Conservation (phyloP, 2,797 vertebrate genomes). For the Uromys caudimaculatus region DNA sequence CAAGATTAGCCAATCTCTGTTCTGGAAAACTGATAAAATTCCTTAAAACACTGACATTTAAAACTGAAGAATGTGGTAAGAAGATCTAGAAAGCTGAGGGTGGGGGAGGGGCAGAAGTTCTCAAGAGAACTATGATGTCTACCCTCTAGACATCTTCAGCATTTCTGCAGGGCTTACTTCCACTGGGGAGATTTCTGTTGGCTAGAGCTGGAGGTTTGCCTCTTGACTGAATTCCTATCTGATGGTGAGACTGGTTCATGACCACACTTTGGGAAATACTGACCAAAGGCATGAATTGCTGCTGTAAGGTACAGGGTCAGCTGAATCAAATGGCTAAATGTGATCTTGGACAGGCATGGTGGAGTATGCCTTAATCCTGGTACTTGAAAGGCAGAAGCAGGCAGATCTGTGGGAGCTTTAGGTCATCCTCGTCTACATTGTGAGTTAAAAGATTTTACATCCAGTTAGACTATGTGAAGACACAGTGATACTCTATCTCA, state of each 20-base stretch:
- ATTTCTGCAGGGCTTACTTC: background rate
- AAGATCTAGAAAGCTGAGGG: background rate
- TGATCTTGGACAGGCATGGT: background rate
- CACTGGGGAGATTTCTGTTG: background rate
- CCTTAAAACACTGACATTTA: slow-evolving; percentile 1
- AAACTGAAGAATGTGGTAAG: background rate
- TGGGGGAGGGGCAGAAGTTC: background rate
- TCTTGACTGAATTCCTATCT: background rate
- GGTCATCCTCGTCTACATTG: background rate
- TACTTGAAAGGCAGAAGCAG: background rate
- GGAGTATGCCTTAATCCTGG: background rate
- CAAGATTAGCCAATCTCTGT: background rate
- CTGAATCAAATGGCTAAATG: background rate
- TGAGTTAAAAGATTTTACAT: background rate
- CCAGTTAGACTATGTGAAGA: background rate
- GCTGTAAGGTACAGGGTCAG: background rate
- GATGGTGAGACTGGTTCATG: background rate
- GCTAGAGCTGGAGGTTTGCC: background rate
- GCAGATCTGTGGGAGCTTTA: background rate
- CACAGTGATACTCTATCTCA: background rate
- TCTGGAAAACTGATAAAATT: background rate
- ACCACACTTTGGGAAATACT: background rate
- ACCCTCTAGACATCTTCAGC: no score
- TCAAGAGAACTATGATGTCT: background rate
- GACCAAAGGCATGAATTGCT: background rate